Evolutionary conservation across 2,888 invertebrate genomes (phyloP), one percentile per base, ranked within the genome.

Genomic region (Cosmia pyralina): DNA sequence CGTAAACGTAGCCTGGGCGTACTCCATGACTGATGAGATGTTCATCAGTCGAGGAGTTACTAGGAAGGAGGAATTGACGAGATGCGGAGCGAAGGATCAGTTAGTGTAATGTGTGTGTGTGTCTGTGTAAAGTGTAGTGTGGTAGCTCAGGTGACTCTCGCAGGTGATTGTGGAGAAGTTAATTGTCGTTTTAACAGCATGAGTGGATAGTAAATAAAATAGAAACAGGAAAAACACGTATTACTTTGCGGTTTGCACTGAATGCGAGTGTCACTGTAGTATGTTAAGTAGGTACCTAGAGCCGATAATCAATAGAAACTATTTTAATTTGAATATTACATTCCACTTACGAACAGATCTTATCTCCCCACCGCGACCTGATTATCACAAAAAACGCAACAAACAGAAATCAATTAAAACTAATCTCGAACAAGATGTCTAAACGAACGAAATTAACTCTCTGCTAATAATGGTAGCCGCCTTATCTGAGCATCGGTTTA

Each of bases 401-500:
- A 83, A 83, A 85, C 76, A 87, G 69, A 84, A 87, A 85, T 85
- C 87, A 87, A 85, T 85, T 85, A 87, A 87, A 86, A 72, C 76
- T 77, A 79, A 77, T 75, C 84, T 83, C 72, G 50, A 77, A 66
- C 72, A 82, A 87, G 85, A 65, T 88, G 88, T 86, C 88, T 83
- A 87, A 90, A 87, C 85, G 88, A 83, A 81, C 75, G 80, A 89
- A 88, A 90, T 90, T 88, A 90, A 90, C 90, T 87, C 81, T 73
- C 84, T 75, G 83, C 88, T 88, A 88, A 87, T 90, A 90, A 89
- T 87, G 70, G 87, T 87, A 82, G 79, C 75, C 59, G 79, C 77
- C 86, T 75, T 91, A 92, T 92, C 92, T 89, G 89, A 85, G 83
- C 90, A 90, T 90, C 92, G 88, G 87, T 87, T 89, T 91, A 90